phyloP scores from a whole-genome alignment of 2,797 vertebrate species.

The Pempheris klunzingeri region DNA sequence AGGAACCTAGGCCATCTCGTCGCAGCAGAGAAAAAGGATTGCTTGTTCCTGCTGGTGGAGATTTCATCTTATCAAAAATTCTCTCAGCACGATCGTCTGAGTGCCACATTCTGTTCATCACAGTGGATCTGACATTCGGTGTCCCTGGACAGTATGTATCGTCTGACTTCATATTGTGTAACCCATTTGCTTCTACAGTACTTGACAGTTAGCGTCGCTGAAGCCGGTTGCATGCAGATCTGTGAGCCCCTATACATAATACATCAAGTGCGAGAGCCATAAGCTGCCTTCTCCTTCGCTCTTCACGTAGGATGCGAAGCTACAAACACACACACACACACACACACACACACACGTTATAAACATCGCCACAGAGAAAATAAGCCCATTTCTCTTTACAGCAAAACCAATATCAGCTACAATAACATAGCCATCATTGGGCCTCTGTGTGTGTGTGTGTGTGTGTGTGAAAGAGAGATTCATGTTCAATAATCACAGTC shows the following conservation, averaged over 20 bases:
- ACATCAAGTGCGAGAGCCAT: conserved; percentile 61
- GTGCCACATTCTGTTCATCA: conserved; percentile 47
- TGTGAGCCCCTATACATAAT: conserved; percentile 61
- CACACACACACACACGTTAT: conserved; percentile 3
- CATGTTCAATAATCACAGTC: conserved; percentile 3
- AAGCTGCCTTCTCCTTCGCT: conserved; percentile 43
- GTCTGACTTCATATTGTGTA: conserved; percentile 51
- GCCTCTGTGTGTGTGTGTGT: background rate
- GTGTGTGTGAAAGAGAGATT: background rate
- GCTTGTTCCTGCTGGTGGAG: conserved; percentile 20
- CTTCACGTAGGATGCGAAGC: conserved; percentile 13
- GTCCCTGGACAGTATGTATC: conserved; percentile 53
- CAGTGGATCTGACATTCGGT: conserved; percentile 29
- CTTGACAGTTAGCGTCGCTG: conserved; percentile 60
- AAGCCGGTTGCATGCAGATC: conserved; percentile 48
- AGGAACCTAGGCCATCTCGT: conserved; percentile 7
- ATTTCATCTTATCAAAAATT: conserved; percentile 59
- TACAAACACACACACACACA: background rate
- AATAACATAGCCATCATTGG: conserved; percentile 20
- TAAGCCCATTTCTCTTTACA: conserved; percentile 32
- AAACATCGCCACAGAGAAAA: conserved; percentile 50
- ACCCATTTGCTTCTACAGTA: conserved; percentile 60
- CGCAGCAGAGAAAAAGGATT: background rate
- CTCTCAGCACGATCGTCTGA: conserved; percentile 31
- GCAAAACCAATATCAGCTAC: conserved; percentile 38